Percentiles rank a stretch among this genome's conserved stretches.
Conservation (phyloP, 2,797 vertebrate species). For the Lepus oiostolus region DNA sequence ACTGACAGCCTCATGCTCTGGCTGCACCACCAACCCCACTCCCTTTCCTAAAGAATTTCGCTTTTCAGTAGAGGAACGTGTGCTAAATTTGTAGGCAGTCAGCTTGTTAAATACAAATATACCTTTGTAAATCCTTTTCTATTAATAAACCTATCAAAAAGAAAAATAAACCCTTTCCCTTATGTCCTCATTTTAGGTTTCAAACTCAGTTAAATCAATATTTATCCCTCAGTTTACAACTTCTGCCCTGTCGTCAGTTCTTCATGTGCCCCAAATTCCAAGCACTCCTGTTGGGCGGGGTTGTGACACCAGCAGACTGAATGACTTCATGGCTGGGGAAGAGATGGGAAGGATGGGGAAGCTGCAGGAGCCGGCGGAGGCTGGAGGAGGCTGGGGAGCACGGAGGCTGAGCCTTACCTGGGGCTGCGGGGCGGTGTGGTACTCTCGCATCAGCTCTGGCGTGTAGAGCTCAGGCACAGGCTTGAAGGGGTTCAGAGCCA, state of each 20-base stretch:
- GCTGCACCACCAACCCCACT: neutral
- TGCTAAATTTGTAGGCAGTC: constrained; percentile 30
- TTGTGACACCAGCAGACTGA: neutral
- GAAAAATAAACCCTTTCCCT: neutral
- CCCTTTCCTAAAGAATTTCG: neutral
- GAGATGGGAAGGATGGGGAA: neutral
- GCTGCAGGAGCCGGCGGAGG: neutral
- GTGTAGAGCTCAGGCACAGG: constrained; percentile 94
- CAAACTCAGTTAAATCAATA: constrained; percentile 31
- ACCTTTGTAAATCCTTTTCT: constrained; percentile 2
- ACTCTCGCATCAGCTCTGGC: constrained; percentile 94
- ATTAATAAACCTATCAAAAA: neutral
- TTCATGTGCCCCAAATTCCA: constrained; percentile 26
- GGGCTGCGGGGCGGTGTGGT: constrained; percentile 92
- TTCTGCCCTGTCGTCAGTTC: neutral
- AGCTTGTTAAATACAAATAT: constrained; percentile 48
- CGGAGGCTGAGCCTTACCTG: constrained; percentile 90
- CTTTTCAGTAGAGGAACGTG: neutral
- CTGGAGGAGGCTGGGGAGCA: neutral
- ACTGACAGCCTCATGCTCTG: neutral
- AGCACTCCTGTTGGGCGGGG: neutral
- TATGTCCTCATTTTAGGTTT: constrained; percentile 45
- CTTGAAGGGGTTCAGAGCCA: constrained; percentile 98
- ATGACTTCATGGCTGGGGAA: neutral
- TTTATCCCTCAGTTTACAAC: neutral